Evolutionary conservation across 2,888 invertebrate genomes (phyloP), one percentile per base, ranked within the genome.

Genomic region (Eilema caniola): DNA sequence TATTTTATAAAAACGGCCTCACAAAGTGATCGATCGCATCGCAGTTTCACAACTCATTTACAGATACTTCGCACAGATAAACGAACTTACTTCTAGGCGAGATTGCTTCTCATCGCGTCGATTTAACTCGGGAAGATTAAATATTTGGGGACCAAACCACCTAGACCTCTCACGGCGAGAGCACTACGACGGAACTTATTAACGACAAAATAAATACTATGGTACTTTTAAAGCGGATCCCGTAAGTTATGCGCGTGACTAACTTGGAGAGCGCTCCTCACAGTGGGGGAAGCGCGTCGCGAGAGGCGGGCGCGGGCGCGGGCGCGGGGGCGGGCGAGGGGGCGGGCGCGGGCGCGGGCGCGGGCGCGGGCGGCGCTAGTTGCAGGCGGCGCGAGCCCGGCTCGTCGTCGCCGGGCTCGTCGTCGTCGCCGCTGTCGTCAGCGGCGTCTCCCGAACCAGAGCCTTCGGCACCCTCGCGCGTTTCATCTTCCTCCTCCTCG

Each of bases 401-500:
- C 70, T 82, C 87, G 73, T 81, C 70, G 75, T 82, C 73, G n/a
- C 75, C 73, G 41, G 77, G 80, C 71, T 84, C 88, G 60, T 86
- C 88, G 70, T 91, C 90, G 72, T 85, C 89, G 47, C 78, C 85
- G 71, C 86, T 88, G 70, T 89, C 86, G 68, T 88, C 91, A 65
- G 86, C 89, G 68, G 88, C 87, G 76, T 89, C 90, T 53, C 88
- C 89, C 25, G 89, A 89, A 8, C 89, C 90, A 57, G 88, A 89
- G 33, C 90, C 89, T 74, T 85, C 84, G 61, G 83, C 88, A 28
- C 85, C 84, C 62, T 90, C 91, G n/a, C 91, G 89, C 12, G 85
- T 74, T 73, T 93, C 92, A 67, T 94, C 95, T 72, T 94, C 95
- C 70, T 95, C 95, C 65, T 95, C 95, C n/a, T 95, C 95, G 59